A percentile compares a stretch with the other conserved stretches of the same genome.
Conservation (phyloP, 2,888 invertebrate genomes). For the Malthinus seriepunctatus region DNA sequence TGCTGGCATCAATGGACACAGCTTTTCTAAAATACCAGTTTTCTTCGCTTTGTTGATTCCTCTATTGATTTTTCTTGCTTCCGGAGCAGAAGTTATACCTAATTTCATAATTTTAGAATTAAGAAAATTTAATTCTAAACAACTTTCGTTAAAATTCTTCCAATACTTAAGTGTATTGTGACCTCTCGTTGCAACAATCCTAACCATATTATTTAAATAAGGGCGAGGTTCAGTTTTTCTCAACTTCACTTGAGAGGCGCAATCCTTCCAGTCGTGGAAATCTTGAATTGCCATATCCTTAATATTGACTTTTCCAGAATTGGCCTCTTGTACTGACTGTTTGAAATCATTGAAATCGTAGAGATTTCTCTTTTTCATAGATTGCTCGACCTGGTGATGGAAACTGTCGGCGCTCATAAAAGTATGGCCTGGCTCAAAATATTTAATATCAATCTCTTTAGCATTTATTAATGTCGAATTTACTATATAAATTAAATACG, state of each 20-base stretch:
- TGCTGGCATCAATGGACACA: no score
- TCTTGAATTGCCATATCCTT: not conserved
- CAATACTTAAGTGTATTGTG: no score
- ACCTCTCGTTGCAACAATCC: not conserved
- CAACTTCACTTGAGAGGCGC: not conserved
- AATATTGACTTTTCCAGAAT: not conserved
- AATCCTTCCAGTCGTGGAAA: not conserved
- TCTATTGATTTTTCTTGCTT: no score
- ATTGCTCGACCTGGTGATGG: slow-evolving; percentile 15
- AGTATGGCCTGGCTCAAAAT: slow-evolving; percentile 16
- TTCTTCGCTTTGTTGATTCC: no score
- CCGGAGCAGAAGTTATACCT: no score
- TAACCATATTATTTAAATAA: not conserved
- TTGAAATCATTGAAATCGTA: slow-evolving; percentile 18
- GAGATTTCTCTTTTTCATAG: slow-evolving; percentile 8
- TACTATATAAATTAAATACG: not conserved
- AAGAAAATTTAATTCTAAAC: slow-evolving; percentile 4
- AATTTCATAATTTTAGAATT: not conserved
- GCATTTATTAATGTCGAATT: not conserved
- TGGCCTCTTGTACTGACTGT: not conserved
- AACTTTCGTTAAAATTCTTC: not conserved
- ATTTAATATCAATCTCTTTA: slow-evolving; percentile 5
- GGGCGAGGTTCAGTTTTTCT: no score
- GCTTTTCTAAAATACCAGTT: no score
- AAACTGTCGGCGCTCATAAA: slow-evolving; percentile 14